Evolutionary conservation across 2,113 vertebrate species (phyloP), one percentile per base, ranked within the genome.

Genomic region (Trochalopteron elliotii): DNA sequence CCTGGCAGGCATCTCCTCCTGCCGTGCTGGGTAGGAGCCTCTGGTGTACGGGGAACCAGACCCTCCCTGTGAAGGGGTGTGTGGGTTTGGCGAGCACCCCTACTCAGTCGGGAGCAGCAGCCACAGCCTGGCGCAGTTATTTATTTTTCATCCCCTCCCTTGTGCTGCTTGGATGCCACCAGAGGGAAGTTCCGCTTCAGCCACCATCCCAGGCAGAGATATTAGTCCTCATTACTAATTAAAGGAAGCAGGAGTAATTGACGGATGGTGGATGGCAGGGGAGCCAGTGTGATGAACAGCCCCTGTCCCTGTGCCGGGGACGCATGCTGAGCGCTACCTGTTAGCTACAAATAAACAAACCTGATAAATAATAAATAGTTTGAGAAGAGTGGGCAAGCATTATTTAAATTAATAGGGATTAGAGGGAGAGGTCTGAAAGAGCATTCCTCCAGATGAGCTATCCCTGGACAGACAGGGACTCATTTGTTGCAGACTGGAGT

Each of bases 161-260:
- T 89, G 92, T 80, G 95, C 93, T 94, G 86, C 96, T 96, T 10
- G 2, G 72, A 89, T 97, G 96, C 78, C 94, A 96, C 97, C 53
- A 65, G 97, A 97, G 97, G 97, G 94, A 90, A 94, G 95, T 96
- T 97, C 87, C 83, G 90, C 97, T 97, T 94, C 97, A 97, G 95
- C 84, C 93, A 57, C 56, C 94, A 84, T 95, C 95, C 92, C 85
- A 93, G 93, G 95, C 94, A 94, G 91, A 94, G 90, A 99, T 99
- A 99, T 99, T 99, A 98, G 98, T 99, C 98, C 98, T 99, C 98
- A 99, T 99, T 99, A 99, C 98, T 99, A 99, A 99, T 99, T 99
- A 99, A 99, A 97, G 97, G 97, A 98, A 97, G 97, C 97, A 96
- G 95, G 96, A 97, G 97, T 98, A 98, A 98, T 98, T 98, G 98